phyloP scores from a whole-genome alignment of 2,113 vertebrate species.

The Neogale vison region DNA sequence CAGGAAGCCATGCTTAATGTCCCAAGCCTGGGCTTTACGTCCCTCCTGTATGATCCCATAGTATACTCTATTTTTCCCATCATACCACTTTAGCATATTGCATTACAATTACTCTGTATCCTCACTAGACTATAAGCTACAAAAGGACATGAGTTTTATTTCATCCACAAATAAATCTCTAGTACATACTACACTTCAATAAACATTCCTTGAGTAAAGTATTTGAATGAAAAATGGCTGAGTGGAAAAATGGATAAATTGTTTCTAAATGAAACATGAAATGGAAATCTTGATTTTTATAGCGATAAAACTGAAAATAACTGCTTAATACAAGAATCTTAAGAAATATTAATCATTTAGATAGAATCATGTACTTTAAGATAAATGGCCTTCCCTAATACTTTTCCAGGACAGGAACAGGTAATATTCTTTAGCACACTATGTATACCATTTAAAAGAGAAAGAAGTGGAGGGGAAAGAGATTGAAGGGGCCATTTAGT shows the following conservation, averaged over 20 bases:
- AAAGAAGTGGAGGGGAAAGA: neutral
- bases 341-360: neutral
- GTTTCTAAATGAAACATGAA: neutral
- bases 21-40: neutral
- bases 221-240: neutral
- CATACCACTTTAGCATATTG: neutral
- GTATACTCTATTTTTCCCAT: neutral
- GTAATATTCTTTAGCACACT: neutral
- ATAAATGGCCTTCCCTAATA: neutral
- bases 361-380: neutral
- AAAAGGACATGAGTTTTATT: neutral
- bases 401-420: neutral
- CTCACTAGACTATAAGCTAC: neutral
- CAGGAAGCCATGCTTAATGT: neutral
- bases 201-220: conserved; percentile 18
- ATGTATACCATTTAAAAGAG: neutral
- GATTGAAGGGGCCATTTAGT: neutral
- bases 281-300: neutral
- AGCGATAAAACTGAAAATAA: neutral
- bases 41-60: neutral
- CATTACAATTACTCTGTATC: neutral
- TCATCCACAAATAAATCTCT: neutral
- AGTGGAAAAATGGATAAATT: neutral
- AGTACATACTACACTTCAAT: neutral
- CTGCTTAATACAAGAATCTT: neutral